A percentile compares a stretch with the other conserved stretches of the same genome.
These are phyloP conservation scores for Limnothrissa miodon DNA, from an alignment of 2,113 vertebrate species.

Conservation along the genomic window DNA sequence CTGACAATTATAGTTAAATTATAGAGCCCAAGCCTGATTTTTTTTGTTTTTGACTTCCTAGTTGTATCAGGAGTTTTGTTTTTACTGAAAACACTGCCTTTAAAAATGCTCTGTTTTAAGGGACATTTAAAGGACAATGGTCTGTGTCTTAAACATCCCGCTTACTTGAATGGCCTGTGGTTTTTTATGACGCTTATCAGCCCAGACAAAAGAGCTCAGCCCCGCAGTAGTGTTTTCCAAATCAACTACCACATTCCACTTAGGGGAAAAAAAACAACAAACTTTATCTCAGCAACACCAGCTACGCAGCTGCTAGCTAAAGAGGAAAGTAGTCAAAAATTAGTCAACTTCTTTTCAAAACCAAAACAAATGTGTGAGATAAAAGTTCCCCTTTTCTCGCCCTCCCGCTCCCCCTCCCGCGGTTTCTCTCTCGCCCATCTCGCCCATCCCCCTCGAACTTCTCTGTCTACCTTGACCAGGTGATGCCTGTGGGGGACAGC, in stretches of 20 bases:
- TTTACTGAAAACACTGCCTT: not conserved
- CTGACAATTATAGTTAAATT: not conserved
- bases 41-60: not conserved
- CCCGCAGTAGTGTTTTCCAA: conserved; percentile 25
- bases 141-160: not conserved
- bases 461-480: conserved; percentile 17
- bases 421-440: not conserved
- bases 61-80: not conserved
- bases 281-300: conserved; percentile 37
- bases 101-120: conserved; percentile 1
- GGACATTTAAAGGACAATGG: not conserved
- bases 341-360: conserved; percentile 25
- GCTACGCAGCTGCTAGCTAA: conserved; percentile 3
- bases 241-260: conserved; percentile 34
- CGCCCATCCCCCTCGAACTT: not conserved
- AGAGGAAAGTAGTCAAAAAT: conserved; percentile 38
- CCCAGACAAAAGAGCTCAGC: conserved; percentile 21
- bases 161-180: conserved; percentile 17
- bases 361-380: conserved; percentile 23
- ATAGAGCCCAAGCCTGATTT: not conserved
- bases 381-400: not conserved
- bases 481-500: conserved; percentile 28
- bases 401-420: not conserved
- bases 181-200: conserved; percentile 23
- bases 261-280: not conserved